phyloP scores from a whole-genome alignment of 1,140 invertebrate species.

The Arctopsyche grandis region DNA sequence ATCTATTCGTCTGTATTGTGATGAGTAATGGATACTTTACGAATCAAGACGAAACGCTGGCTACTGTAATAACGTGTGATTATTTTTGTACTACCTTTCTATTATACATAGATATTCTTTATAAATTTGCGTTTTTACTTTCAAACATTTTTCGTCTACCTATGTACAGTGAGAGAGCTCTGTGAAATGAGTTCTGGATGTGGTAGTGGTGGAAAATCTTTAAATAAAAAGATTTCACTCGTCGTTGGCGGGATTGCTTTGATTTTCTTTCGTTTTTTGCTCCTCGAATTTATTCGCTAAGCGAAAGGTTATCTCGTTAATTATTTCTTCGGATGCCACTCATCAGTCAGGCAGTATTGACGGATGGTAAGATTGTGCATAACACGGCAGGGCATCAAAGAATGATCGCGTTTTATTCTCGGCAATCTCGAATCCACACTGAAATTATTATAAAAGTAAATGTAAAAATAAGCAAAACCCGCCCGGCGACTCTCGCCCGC shows the following conservation, averaged over 20 bases:
- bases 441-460: constrained; percentile 10
- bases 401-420: constrained; percentile 17
- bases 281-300: not conserved
- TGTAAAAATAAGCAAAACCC: constrained; percentile 12
- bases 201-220: too few relatives aligned
- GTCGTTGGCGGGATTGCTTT: too few relatives aligned
- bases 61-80: constrained; percentile 18
- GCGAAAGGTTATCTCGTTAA: constrained; percentile 34
- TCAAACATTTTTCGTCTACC: not conserved
- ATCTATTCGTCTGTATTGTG: constrained; percentile 35
- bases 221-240: not conserved
- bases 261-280: not conserved
- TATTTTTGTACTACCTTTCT: not conserved
- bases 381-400: constrained; percentile 39
- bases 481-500: not conserved
- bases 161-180: too few relatives aligned
- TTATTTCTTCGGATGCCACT: constrained; percentile 45
- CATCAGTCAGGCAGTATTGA: constrained; percentile 39
- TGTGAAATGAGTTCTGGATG: too few relatives aligned
- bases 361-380: constrained; percentile 25
- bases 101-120: not conserved
- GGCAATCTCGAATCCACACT: not conserved
- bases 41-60: constrained; percentile 9
- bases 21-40: constrained; percentile 52
- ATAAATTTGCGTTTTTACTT: not conserved